A percentile compares a stretch with the other conserved stretches of the same genome.
Conservation (phyloP, 2,113 vertebrate genomes). For the Periophthalmus modestus region DNA sequence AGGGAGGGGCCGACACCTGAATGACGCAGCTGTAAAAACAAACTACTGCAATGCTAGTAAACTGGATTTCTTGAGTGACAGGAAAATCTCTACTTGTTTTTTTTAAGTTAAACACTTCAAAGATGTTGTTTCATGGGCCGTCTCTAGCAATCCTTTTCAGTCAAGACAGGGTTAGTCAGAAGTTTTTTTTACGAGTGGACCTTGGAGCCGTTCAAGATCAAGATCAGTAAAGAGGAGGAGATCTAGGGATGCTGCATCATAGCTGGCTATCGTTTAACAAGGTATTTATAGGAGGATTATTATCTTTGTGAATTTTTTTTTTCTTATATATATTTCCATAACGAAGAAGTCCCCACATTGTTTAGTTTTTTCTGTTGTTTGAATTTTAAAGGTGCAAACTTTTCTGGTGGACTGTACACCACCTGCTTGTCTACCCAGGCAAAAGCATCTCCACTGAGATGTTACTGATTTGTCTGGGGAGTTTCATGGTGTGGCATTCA, state of each 20-base stretch:
- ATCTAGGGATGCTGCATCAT: conserved; percentile 10
- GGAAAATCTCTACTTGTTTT: conserved; percentile 44
- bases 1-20: conserved; percentile 5
- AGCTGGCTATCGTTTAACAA: too few species aligned
- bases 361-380: too few species aligned
- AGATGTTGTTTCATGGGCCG: conserved; percentile 36
- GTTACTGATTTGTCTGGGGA: too few species aligned
- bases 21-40: conserved; percentile 1
- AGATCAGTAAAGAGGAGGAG: conserved; percentile 45
- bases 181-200: conserved; percentile 43
- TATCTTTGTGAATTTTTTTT: too few species aligned
- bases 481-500: too few species aligned
- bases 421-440: too few species aligned
- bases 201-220: conserved; percentile 38
- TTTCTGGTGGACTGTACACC: too few species aligned
- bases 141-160: conserved; percentile 44
- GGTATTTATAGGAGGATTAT: too few species aligned
- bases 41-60: conserved; percentile 10
- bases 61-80: conserved; percentile 26
- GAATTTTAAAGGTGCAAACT: too few species aligned
- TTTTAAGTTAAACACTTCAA: conserved; percentile 36
- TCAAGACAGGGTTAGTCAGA: conserved; percentile 9
- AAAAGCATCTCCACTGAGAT: too few species aligned
- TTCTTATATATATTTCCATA: too few species aligned
- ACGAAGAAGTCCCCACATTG: too few species aligned